Base-by-base conservation (phyloP, 2,113 vertebrate genomes). In the Amazona vittata region DNA sequence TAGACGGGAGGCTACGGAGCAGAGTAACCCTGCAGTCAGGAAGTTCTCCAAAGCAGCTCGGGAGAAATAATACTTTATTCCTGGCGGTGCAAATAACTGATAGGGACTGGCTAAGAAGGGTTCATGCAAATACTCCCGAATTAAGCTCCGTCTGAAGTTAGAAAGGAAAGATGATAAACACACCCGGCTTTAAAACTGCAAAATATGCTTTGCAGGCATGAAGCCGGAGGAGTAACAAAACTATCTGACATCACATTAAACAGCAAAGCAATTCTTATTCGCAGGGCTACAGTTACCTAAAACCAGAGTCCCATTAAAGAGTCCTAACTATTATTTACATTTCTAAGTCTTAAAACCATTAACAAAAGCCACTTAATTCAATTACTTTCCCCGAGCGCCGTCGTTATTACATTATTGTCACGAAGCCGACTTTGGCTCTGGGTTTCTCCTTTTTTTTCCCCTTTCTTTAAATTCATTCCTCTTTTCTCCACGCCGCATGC, bases 331-430 rank as follows among this genome's bases (percentile, higher is more conserved):
- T 98, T 98, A 98, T 98, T 98, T 98, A 98, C 98, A 98, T 96
- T 98, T 98, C 91, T 95, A 97, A 98, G 97, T 98, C 97, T 98
- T 98, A 98, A 98, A 97, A 98, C 98, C 98, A 98, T 98, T 98
- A 98, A 98, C 98, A 98, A 98, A 98, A 98, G 97, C 98, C 97
- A 98, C 98, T 98, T 98, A 98, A 98, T 98, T 98, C 97, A 98
- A 98, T 98, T 98, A 98, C 97, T 96, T 97, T 98, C 97, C 97
- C 73, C 57, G 88, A 90, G 71, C 3, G 0, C 65, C 0, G 1
- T 76, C 41, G 84, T 92, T 92, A 95, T 96, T 95, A 87, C 92
- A 94, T 93, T 96, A 92, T 95, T 89, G 69, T 91, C 94, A 89
- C 1, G 2, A 95, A 87, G 92, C 77, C 0, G 25, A 93, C 80